Percentiles rank a stretch among this genome's conserved stretches.
phyloP scores from a whole-genome alignment of 2,113 vertebrate species.

The Lamprotornis superbus region DNA sequence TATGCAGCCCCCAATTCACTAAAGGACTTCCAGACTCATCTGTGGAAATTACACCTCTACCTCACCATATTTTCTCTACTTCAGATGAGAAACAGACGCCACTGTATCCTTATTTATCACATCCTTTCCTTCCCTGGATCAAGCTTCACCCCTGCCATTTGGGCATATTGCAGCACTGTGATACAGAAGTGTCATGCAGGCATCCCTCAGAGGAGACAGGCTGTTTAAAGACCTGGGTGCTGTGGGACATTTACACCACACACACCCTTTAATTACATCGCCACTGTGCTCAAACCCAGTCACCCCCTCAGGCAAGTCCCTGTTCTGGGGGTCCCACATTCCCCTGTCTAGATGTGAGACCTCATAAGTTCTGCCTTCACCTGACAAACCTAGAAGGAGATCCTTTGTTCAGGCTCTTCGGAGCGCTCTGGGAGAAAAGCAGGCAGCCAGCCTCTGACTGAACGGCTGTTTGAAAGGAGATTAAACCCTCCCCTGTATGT shows the following conservation, averaged over 20 bases:
- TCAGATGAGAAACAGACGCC: neutral
- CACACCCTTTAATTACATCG: fast-evolving
- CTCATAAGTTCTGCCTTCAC: neutral
- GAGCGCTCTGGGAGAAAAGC: neutral
- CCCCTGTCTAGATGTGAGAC: neutral
- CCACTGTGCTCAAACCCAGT: neutral
- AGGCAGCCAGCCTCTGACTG: neutral
- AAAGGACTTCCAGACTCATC: neutral
- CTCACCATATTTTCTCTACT: neutral
- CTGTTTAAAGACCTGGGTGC: neutral
- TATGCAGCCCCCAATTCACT: neutral
- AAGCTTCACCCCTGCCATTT: neutral
- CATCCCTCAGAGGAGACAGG: neutral
- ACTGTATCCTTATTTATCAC: neutral
- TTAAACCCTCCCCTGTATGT: neutral
- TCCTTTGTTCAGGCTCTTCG: neutral
- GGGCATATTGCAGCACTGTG: neutral
- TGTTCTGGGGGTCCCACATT: neutral
- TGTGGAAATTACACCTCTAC: neutral
- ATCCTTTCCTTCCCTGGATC: neutral
- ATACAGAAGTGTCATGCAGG: neutral
- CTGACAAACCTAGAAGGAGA: neutral
- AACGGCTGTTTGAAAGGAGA: neutral
- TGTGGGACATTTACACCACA: neutral
- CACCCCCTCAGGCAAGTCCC: neutral